Evolutionary conservation across 2,888 invertebrate genomes (phyloP).

Genomic region (Mongoloraphidia duomilia): DNA sequence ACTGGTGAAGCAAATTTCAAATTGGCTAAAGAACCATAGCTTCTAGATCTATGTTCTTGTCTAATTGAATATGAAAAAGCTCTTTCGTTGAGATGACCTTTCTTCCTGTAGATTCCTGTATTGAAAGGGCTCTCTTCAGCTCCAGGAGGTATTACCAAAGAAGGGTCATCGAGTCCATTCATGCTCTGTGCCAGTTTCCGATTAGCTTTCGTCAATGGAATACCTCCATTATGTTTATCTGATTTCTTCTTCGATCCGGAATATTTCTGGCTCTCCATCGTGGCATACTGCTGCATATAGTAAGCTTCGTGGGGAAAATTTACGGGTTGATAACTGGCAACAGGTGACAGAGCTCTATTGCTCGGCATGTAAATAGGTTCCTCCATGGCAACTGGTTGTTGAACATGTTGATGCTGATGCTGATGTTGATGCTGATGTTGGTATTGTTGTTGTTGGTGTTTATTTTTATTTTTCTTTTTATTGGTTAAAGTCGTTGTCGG

Average conservation of each 20-base stretch:
- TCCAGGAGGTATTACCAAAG: conserved; percentile 20
- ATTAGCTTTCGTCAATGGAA: conserved; percentile 33
- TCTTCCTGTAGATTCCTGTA: conserved; percentile 78
- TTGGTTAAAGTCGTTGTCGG: conserved; percentile 42
- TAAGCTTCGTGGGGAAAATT: conserved; percentile 43
- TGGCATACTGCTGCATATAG: conserved; percentile 41
- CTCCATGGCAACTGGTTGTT: conserved; percentile 43
- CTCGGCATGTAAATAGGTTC: conserved; percentile 44
- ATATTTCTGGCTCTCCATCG: conserved; percentile 29
- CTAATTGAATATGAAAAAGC: conserved; percentile 89
- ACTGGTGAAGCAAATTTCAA: conserved; percentile 71
- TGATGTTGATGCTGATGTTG: conserved; percentile 24
- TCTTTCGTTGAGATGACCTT: conserved; percentile 82
- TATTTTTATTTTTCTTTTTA: conserved; percentile 37
- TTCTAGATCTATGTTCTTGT: conserved; percentile 83
- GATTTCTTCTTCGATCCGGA: conserved; percentile 38
- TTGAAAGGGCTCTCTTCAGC: conserved; percentile 45
- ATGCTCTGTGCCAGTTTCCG: conserved; percentile 54
- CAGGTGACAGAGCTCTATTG: conserved; percentile 38
- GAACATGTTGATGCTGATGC: conserved; percentile 19
- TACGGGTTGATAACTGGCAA: conserved; percentile 39
- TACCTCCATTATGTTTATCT: conserved; percentile 29
- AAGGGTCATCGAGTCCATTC: conserved; percentile 42
- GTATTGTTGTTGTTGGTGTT: conserved; percentile 30
- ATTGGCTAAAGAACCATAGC: conserved; percentile 83